These are phyloP conservation scores for Arctopsyche grandis DNA, from an alignment of 1,140 invertebrate species.

Conservation along the genomic window DNA sequence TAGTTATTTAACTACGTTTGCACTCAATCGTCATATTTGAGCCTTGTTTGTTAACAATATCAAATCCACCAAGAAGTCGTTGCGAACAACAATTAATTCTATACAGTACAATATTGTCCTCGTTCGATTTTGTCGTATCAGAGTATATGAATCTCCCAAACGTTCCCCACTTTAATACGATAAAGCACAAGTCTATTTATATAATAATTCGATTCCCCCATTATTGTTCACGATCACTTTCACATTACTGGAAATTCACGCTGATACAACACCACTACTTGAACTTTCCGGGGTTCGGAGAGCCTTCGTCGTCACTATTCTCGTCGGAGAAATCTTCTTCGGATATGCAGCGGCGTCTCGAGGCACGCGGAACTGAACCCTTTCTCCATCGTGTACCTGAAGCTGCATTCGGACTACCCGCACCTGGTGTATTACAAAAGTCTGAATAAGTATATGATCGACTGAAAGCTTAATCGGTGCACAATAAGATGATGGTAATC, in stretches of 20 bases:
- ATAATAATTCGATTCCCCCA: not conserved
- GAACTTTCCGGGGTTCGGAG: slow-evolving; percentile 42
- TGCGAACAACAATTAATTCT: too few relatives aligned
- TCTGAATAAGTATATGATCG: too few relatives aligned
- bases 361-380: not conserved
- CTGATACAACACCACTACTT: slow-evolving; percentile 28
- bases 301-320: slow-evolving; percentile 49
- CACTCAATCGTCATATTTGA: too few relatives aligned
- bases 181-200: too few relatives aligned
- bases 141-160: not conserved
- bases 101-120: not conserved
- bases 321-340: slow-evolving; percentile 57
- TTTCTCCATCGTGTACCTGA: slow-evolving; percentile 22
- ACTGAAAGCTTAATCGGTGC: too few relatives aligned
- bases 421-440: not conserved
- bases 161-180: too few relatives aligned
- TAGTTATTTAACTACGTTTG: too few relatives aligned
- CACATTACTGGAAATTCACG: slow-evolving; percentile 38
- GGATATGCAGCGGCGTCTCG: slow-evolving; percentile 45
- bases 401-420: not conserved
- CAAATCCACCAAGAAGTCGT: too few relatives aligned
- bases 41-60: too few relatives aligned
- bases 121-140: not conserved
- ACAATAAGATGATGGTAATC: too few relatives aligned
- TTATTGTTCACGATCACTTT: not conserved